Evolutionary conservation across 1,140 invertebrate genomes (phyloP), one percentile per base, ranked within the genome.

Genomic region (Atta texana): DNA sequence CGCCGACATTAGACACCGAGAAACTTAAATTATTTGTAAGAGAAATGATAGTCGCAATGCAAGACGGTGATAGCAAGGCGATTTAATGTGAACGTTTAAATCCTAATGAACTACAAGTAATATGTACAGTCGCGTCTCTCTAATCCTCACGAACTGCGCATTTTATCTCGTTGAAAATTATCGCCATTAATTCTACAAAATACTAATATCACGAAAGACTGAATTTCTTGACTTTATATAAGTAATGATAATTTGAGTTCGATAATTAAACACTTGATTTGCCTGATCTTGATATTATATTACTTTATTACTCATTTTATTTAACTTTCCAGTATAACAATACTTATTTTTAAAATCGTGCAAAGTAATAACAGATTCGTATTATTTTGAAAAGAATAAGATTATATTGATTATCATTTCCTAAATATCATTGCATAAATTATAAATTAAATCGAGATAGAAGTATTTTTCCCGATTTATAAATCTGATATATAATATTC

Each of bases 21-120:
- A 24, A 51, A 71, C 21, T 55, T 71, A 57, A 81, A 81, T 51
- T 39, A 12, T n/a, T 55, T 55, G 53, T 21, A 77, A 77, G 77
- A 81, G 77, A 71, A 81, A 71, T 71, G 21, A 5, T 21, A 34
- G n/a, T 71, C 10, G 49, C n/a, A 81, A 81, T 71, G 77, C 66
- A 71, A 81, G 64, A 51, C 49, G 31, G 14, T 4, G 44, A 39
- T 34, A 53, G 24, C n/a, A 4, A 14, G 14, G 28, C 14, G 76
- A 53, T 39, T 68, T 34, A 68, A 66, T 1, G n/a, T 24, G 34
- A 16, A 59, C 12, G 16, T 24, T 44, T 63, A 31, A 77, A 61
- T 44, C 18, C 10, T n/a, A 4, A 24, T 14, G n/a, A n/a, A 66
- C 0, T 31, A 24, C 18, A 49, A 24, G 2, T 31, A 31, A 31